phyloP scores from a whole-genome alignment of 2,113 vertebrate species.

The Lontra canadensis region DNA sequence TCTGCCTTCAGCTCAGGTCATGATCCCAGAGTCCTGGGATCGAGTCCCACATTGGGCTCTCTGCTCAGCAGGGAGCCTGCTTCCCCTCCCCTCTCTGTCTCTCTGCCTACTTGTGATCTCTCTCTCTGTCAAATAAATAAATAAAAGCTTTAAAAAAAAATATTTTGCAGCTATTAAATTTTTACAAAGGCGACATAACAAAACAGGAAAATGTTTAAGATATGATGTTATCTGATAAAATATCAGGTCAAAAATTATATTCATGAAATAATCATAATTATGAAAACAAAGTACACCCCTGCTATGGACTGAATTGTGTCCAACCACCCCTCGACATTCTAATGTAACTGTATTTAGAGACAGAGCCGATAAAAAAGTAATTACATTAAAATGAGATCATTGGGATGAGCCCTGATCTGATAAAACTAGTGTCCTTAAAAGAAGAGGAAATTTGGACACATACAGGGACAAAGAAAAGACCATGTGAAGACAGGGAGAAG shows the following conservation, averaged over 20 bases:
- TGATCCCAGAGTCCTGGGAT: too few species aligned
- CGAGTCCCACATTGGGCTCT: too few species aligned
- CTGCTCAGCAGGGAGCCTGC: too few species aligned
- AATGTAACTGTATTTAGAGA: conserved; percentile 13
- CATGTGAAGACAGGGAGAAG: neutral
- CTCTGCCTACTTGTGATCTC: too few species aligned
- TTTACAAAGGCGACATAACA: conserved; percentile 31
- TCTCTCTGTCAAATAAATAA: too few species aligned
- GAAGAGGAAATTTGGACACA: neutral
- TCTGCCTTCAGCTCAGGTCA: too few species aligned
- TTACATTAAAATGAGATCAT: conserved; percentile 30
- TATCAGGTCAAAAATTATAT: conserved; percentile 28
- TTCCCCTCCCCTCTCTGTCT: too few species aligned
- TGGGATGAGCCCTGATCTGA: neutral
- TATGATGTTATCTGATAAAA: conserved; percentile 22
- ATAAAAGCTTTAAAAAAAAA: too few species aligned
- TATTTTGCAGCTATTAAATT: conserved; percentile 4
- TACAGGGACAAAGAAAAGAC: neutral
- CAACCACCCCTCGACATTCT: neutral
- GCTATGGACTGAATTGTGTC: neutral
- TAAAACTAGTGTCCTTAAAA: neutral
- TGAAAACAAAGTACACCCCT: neutral
- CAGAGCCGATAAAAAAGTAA: neutral
- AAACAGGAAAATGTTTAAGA: conserved; percentile 26
- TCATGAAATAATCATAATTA: conserved; percentile 16